A percentile compares a stretch with the other conserved stretches of the same genome.
Evolutionary conservation across 2,113 vertebrate species (phyloP).

Genomic region (Pelmatolapia mariae): DNA sequence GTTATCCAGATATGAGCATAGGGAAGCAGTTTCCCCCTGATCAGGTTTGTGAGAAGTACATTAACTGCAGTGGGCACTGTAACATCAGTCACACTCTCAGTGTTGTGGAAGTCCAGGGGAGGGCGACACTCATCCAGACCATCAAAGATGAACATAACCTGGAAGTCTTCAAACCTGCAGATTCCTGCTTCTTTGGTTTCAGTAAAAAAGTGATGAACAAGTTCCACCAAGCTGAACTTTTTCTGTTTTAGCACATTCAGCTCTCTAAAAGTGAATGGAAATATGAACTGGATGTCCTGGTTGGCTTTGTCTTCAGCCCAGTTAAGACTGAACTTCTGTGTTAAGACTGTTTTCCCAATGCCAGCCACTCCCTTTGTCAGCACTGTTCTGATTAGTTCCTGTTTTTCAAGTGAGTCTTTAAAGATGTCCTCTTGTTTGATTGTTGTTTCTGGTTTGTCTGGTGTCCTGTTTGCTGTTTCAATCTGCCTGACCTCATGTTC

Average conservation of each 20-base stretch:
- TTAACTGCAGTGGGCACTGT: too few relatives aligned
- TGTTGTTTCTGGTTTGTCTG: rapidly evolving
- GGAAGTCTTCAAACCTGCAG: neutral
- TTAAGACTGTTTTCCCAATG: neutral
- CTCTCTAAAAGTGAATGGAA: neutral
- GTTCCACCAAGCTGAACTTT: neutral
- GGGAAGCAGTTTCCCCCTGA: too few relatives aligned
- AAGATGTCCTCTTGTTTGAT: rapidly evolving
- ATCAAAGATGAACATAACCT: neutral
- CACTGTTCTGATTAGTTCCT: neutral
- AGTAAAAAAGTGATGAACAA: neutral
- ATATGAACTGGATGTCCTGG: neutral
- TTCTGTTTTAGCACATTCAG: neutral
- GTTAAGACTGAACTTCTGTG: neutral
- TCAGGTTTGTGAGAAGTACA: too few relatives aligned
- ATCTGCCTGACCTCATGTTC: neutral
- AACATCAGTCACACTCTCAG: too few relatives aligned
- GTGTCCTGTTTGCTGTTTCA: rapidly evolving
- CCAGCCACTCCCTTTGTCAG: neutral
- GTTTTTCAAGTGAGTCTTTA: rapidly evolving
- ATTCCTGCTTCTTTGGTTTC: rapidly evolving
- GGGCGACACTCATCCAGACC: rapidly evolving
- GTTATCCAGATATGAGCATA: too few relatives aligned
- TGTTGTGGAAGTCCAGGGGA: neutral
- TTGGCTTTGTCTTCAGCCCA: neutral